phyloP scores from a whole-genome alignment of 2,888 invertebrate genomes.

The Drosophila macrospina region DNA sequence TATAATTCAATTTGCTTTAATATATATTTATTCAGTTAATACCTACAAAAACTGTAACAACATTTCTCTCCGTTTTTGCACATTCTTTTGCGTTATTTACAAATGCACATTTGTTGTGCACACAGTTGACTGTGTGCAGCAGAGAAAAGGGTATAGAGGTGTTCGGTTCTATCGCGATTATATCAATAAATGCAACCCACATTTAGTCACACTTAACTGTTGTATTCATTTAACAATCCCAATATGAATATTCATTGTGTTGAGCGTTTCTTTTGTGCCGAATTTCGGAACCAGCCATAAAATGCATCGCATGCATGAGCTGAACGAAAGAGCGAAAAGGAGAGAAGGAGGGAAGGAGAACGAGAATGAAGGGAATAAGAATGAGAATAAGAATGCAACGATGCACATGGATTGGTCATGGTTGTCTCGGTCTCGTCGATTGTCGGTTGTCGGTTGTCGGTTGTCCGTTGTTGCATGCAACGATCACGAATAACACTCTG shows the following conservation, averaged over 20 bases:
- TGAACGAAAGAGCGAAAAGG: too few species aligned
- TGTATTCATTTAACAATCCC: slow-evolving; percentile 18
- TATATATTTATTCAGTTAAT: too few species aligned
- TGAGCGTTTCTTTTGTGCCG: slow-evolving; percentile 13
- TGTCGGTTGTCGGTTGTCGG: slow-evolving; percentile 24
- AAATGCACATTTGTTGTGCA: too few species aligned
- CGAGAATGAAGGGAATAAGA: not conserved
- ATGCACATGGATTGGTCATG: slow-evolving; percentile 52
- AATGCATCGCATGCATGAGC: not conserved
- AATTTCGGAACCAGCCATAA: slow-evolving; percentile 38
- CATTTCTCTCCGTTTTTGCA: too few species aligned
- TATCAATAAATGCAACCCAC: slow-evolving; percentile 26
- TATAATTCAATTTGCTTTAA: too few species aligned
- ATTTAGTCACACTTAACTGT: slow-evolving; percentile 5
- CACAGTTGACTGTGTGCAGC: too few species aligned
- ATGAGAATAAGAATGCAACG: slow-evolving; percentile 48
- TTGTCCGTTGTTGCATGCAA: slow-evolving; percentile 46
- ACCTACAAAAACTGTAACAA: too few species aligned
- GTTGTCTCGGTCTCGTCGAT: slow-evolving; percentile 29
- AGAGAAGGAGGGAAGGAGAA: not conserved
- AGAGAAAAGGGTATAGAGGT: too few species aligned
- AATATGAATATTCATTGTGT: slow-evolving; percentile 29
- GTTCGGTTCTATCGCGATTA: not conserved
- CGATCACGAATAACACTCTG: slow-evolving; percentile 43
- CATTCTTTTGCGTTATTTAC: too few species aligned